These are phyloP conservation scores for Epinotia nisella DNA, from an alignment of 2,888 invertebrate species.

Conservation along the genomic window DNA sequence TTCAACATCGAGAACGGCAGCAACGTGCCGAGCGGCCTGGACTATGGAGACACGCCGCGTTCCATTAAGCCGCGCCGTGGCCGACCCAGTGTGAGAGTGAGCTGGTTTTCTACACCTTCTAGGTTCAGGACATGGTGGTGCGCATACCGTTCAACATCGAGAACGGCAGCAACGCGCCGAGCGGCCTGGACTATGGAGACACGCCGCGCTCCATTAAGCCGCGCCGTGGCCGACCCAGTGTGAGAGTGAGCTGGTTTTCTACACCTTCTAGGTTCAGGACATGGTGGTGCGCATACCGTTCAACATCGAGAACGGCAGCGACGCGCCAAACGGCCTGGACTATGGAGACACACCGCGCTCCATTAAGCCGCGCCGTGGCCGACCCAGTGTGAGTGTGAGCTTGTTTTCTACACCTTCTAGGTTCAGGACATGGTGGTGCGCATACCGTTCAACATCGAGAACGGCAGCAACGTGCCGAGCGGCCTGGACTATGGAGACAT, in stretches of 20 bases:
- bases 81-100: slow-evolving; percentile 71
- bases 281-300: slow-evolving; percentile 79
- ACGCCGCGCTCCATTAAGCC: slow-evolving; percentile 68
- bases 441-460: slow-evolving; percentile 79
- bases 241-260: slow-evolving; percentile 63
- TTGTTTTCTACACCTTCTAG: too few species aligned
- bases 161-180: slow-evolving; percentile 55
- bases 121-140: too few species aligned
- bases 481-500: slow-evolving; percentile 64
- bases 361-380: slow-evolving; percentile 71
- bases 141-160: slow-evolving; percentile 80
- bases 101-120: too few species aligned
- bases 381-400: slow-evolving; percentile 71
- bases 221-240: slow-evolving; percentile 73
- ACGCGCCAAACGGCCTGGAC: slow-evolving; percentile 54
- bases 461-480: slow-evolving; percentile 53
- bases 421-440: too few species aligned
- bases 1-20: slow-evolving; percentile 75
- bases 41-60: slow-evolving; percentile 65
- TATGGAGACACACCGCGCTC: slow-evolving; percentile 65
- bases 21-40: slow-evolving; percentile 52
- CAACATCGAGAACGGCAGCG: slow-evolving; percentile 71
- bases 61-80: slow-evolving; percentile 72
- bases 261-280: too few species aligned
- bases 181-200: slow-evolving; percentile 63